Percentiles rank a stretch among this genome's conserved stretches.
These are phyloP conservation scores for Notarius lentiginosus DNA, from an alignment of 2,113 vertebrate species.

Conservation along the genomic window DNA sequence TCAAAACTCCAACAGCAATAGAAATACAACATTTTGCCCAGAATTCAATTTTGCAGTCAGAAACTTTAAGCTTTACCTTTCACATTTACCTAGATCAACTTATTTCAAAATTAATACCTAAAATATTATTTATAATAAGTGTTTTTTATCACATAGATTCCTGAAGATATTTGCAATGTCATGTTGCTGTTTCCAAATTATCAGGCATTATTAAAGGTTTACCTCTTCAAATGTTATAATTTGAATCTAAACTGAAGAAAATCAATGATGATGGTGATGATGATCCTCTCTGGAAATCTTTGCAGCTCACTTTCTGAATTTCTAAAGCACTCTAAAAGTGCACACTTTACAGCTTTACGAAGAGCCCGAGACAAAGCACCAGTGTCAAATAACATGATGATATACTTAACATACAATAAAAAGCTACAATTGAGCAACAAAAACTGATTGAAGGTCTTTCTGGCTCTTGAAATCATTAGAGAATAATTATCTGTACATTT, in stretches of 20 bases:
- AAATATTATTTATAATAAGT: background rate
- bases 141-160: too few species aligned
- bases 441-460: background rate
- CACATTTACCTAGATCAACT: background rate
- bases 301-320: background rate
- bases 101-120: background rate
- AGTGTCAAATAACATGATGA: background rate
- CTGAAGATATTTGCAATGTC: too few species aligned
- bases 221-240: too few species aligned
- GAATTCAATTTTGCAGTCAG: too few species aligned
- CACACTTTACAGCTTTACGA: constrained; percentile 38
- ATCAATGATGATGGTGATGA: background rate
- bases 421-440: background rate
- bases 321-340: background rate
- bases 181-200: too few species aligned
- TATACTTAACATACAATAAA: background rate
- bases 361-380: constrained; percentile 7
- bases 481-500: background rate
- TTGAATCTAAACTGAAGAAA: too few species aligned
- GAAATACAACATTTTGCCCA: too few species aligned
- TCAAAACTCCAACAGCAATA: too few species aligned
- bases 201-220: too few species aligned
- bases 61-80: background rate
- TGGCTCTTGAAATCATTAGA: background rate
- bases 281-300: background rate